Evolutionary conservation across 1,140 invertebrate genomes (phyloP).

Genomic region (Orchesella cincta): DNA sequence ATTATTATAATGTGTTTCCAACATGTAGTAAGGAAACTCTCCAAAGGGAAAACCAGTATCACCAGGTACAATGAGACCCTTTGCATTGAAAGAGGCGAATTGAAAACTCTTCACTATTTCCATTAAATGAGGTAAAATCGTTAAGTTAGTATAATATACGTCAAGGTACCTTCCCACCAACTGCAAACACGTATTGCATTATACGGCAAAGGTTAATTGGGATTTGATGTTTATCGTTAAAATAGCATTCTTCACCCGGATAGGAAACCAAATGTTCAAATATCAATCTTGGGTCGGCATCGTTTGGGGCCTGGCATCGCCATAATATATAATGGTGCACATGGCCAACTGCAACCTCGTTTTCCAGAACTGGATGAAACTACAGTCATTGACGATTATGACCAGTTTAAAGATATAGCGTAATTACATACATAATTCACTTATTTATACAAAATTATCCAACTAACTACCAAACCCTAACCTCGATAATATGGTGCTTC

Average conservation of each 20-base stretch:
- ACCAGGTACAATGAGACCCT: background rate
- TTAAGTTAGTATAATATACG: background rate
- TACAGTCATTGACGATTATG: background rate
- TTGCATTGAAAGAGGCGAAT: too few relatives aligned
- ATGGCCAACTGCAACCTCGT: background rate
- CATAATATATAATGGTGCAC: background rate
- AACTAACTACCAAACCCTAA: background rate
- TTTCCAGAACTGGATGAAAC: background rate
- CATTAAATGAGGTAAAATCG: too few relatives aligned
- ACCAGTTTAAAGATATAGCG: background rate
- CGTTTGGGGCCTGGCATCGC: background rate
- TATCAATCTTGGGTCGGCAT: background rate
- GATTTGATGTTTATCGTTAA: background rate
- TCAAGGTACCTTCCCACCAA: background rate
- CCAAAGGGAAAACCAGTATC: background rate
- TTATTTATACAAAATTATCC: background rate
- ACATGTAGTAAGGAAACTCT: conserved; percentile 70
- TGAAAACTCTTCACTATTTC: too few relatives aligned
- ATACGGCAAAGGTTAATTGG: background rate
- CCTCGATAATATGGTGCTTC: background rate
- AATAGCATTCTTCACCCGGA: background rate
- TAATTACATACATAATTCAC: background rate
- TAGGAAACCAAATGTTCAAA: background rate
- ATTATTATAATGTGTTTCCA: conserved; percentile 87
- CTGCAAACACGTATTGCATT: background rate